Evolutionary conservation across 64 coral and sea anemone species (phyloP), one percentile per base, ranked within the genome.

Genomic region (Acropora yongei): DNA sequence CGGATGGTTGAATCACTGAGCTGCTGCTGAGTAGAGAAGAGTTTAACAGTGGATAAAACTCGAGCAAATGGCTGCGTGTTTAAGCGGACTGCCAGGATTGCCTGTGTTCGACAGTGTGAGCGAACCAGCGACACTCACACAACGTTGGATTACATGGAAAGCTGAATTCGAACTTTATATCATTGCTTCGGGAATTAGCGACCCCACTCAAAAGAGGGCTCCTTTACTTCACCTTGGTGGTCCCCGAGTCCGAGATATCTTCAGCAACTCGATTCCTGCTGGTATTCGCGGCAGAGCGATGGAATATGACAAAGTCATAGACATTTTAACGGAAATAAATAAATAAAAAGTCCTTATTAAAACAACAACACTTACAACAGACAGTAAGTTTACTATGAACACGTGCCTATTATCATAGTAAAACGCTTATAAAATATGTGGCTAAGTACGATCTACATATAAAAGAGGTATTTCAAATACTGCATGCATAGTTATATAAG

Each of bases 301-400:
- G 2, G 86, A 90, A 18, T 90, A 90, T 49, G 47, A 86, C 9
- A 94, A 95, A 87, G 93, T 82, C 20, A 94, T 93, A 80, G 57
- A 86, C 10, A 41, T 68, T 19, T 30, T 94, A 3, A 78, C 93
- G 16, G 87, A 86, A 11, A 30, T 55, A 55, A 55, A 55, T 55
- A 55, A 55, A 55, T 55, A 55, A 55, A 55, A 55, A 55, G 51
- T 55, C 30, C 30, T 55, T 55, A 55, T 55, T 55, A 9, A 55
- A 55, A 55, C 10, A 55, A 55, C 51, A 55, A 9, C 51, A 55
- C 10, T 55, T 55, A 55, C 51, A 55, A 55, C 51, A 55, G 51
- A 55, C 51, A 9, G 51, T 55, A 55, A 9, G 51, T 55, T 55
- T 55, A 55, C 51, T 7, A 55, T 55, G 51, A 5, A 55, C 51